A percentile compares a stretch with the other conserved stretches of the same genome.
Evolutionary conservation across 2,797 vertebrate species (phyloP).

Genomic region (Halcyon chelicuti): DNA sequence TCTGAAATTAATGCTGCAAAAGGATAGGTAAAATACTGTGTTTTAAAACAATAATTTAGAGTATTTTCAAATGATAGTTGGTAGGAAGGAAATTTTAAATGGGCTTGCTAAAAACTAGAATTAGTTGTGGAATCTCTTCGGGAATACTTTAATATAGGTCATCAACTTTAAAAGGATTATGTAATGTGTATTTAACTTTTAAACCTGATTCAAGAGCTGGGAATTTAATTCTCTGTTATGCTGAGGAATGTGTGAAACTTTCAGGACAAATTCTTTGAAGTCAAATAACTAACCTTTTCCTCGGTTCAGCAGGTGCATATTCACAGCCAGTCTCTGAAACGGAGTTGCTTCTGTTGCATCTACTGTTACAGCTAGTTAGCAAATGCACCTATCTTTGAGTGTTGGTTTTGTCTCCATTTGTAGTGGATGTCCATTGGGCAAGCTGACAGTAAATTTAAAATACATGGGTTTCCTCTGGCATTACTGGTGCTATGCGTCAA

Average conservation of each 20-base stretch:
- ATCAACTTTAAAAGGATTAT: background rate
- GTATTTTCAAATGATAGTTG: background rate
- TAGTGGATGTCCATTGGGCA: background rate
- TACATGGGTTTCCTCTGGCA: background rate
- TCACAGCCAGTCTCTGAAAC: background rate
- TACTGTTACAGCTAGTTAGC: background rate
- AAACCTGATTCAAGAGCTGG: background rate
- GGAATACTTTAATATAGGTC: background rate
- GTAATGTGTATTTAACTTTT: background rate
- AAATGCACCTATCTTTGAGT: background rate
- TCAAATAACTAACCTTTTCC: background rate
- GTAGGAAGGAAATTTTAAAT: background rate
- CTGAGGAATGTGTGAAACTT: background rate
- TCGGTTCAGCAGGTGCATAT: background rate
- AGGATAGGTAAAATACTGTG: background rate
- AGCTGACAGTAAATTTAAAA: background rate
- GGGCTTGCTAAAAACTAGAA: background rate
- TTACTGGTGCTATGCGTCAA: conserved; percentile 4
- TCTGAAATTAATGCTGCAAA: background rate
- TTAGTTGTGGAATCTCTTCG: background rate
- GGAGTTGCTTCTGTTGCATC: background rate
- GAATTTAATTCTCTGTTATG: background rate
- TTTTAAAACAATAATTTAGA: background rate
- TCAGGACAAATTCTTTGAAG: background rate
- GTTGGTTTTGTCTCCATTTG: background rate